Evolutionary conservation across 2,888 invertebrate genomes (phyloP).

Genomic region (Rapana venosa): DNA sequence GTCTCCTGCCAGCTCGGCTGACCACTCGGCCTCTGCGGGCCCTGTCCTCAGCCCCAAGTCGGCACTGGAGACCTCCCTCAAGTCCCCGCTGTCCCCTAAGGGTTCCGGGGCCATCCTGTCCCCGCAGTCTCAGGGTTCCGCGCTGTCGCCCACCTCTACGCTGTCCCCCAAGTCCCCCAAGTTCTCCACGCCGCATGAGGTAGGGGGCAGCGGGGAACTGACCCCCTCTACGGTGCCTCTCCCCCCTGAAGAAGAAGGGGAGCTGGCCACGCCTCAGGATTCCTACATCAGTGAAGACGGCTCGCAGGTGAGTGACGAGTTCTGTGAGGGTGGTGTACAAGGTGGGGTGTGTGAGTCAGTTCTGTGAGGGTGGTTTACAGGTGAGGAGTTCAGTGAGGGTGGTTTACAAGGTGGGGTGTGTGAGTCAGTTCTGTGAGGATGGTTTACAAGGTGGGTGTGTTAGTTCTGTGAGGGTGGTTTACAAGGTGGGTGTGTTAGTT

Average conservation of each 20-base stretch:
- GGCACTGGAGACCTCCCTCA: not conserved
- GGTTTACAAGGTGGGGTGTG: too few relatives aligned
- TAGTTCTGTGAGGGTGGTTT: too few relatives aligned
- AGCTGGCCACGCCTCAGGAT: slow-evolving; percentile 60
- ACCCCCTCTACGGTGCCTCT: slow-evolving; percentile 71
- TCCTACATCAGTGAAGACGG: not conserved
- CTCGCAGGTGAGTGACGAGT: not conserved
- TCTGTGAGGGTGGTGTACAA: too few relatives aligned
- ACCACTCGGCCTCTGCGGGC: slow-evolving; percentile 38
- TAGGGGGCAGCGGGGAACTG: slow-evolving; percentile 45
- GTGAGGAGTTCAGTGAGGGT: too few relatives aligned
- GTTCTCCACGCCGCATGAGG: slow-evolving; percentile 60
- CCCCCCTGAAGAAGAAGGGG: slow-evolving; percentile 68
- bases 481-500: too few relatives aligned
- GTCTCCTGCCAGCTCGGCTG: slow-evolving; percentile 64
- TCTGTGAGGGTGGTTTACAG: too few relatives aligned
- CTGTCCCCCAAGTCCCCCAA: slow-evolving; percentile 51
- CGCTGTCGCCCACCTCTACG: slow-evolving; percentile 52
- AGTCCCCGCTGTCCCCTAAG: slow-evolving; percentile 26
- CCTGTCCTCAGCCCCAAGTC: not conserved
- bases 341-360: too few relatives aligned
- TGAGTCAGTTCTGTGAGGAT: too few relatives aligned
- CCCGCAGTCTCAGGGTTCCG: slow-evolving; percentile 37
- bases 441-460: too few relatives aligned
- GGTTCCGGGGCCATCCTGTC: slow-evolving; percentile 56